Base-by-base conservation (phyloP, 1,140 invertebrate species). In the Acromyrmex echinatior region DNA sequence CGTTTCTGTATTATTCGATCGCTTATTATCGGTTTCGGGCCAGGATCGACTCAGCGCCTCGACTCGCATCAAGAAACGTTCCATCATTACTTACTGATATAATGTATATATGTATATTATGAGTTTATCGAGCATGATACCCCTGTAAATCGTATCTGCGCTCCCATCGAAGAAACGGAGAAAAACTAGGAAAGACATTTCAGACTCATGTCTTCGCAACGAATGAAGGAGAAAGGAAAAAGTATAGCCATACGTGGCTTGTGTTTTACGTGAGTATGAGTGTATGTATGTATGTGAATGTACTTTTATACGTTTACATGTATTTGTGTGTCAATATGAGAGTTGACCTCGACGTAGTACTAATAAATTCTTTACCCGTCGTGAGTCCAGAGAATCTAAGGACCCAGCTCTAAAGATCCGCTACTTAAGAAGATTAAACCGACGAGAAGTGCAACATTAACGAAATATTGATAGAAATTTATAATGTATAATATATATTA, bases 381-480 rank as follows among this genome's bases (percentile, higher is more conserved):
- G 21, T 63, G 58, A 63, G 49, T 76, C 39, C 77, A 16, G 6
- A 86, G 56, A 81, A 86, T 74, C 18, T 35, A 77, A 81, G 25
- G 28, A 58, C 31, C 56, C 82, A 71, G 65, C 18, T 86, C 68
- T 86, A 90, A 56, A 56, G 85, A 89, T 87, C 39, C 49, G 78
- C 88, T 81, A 81, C 71, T 85, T 88, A 88, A 70, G 60, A 90
- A 89, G 84, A 86, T 85, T 86, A 70, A 74, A 89, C 63, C 73
- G 86, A 84, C 88, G 86, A 90, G 77, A 87, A 84, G 85, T 89
- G 92, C 87, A 92, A 91, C 86, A 76, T 91, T 86, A 92, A 91
- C 87, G 90, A 91, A 92, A 91, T 89, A 86, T 88, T 53, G 70
- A 90, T 92, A 91, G 87, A 92, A 92, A 91, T 81, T 91, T 68